phyloP scores from a whole-genome alignment of 1,140 invertebrate species.

The Scylla paramamosain region DNA sequence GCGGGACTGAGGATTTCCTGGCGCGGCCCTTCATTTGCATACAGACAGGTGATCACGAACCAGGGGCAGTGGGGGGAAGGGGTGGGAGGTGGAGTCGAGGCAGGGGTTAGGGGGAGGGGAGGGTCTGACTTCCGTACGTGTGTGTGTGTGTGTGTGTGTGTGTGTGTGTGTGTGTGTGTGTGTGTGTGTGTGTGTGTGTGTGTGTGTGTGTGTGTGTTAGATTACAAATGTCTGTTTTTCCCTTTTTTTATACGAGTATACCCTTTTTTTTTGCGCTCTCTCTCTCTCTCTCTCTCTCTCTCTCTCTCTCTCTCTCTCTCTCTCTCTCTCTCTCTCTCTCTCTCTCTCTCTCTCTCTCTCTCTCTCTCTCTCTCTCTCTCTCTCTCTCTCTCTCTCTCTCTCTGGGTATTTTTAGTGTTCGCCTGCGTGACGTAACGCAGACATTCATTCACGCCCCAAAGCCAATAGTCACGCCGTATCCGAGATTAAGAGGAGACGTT shows the following conservation, averaged over 20 bases:
- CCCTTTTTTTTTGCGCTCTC: background rate
- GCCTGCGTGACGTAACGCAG: too few species aligned
- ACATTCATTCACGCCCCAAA: too few species aligned
- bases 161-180: constrained; percentile 20
- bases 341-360: too few species aligned
- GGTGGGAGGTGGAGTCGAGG: background rate
- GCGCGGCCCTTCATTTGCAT: background rate
- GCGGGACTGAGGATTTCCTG: background rate
- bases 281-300: constrained; percentile 3
- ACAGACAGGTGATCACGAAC: background rate
- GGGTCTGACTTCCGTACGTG: background rate
- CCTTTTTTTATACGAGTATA: background rate
- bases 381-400: too few species aligned
- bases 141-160: constrained; percentile 21
- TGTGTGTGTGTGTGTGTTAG: background rate
- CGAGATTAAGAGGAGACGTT: too few species aligned
- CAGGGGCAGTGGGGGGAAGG: background rate
- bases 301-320: constrained; percentile 6
- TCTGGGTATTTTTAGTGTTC: too few species aligned
- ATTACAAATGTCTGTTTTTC: background rate
- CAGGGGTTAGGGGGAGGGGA: background rate
- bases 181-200: background rate
- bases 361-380: too few species aligned
- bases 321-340: background rate
- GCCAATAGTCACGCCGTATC: too few species aligned